phyloP scores from a whole-genome alignment of 2,113 vertebrate genomes.

The Grammomys surdaster region DNA sequence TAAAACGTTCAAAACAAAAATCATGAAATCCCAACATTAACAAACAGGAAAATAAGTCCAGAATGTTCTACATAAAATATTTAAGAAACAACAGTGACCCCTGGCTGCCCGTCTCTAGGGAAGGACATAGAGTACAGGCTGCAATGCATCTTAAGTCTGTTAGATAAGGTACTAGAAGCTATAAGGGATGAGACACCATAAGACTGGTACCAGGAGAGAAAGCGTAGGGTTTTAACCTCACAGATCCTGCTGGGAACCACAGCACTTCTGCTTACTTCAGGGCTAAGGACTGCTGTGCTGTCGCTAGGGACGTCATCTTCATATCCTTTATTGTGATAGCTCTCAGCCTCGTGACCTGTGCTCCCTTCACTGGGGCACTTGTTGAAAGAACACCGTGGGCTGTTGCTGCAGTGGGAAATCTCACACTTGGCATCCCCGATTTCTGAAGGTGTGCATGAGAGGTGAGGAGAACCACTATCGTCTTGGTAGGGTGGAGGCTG shows the following conservation, averaged over 20 bases:
- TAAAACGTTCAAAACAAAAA: constrained; percentile 11
- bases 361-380: constrained; percentile 96
- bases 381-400: constrained; percentile 92
- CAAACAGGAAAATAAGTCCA: background rate
- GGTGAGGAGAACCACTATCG: constrained; percentile 96
- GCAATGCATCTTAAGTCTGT: background rate
- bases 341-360: constrained; percentile 91
- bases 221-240: background rate
- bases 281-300: constrained; percentile 97
- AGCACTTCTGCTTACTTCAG: constrained; percentile 90
- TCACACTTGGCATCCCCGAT: constrained; percentile 95
- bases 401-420: constrained; percentile 94
- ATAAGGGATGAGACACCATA: background rate
- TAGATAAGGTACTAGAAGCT: background rate
- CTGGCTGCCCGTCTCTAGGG: too few species aligned
- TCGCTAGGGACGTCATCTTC: constrained; percentile 98
- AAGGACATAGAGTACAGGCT: background rate
- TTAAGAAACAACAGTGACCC: background rate
- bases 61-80: background rate
- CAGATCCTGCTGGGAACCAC: background rate
- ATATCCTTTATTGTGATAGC: constrained; percentile 95
- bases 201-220: background rate
- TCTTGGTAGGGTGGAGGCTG: constrained; percentile 98
- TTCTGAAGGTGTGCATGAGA: constrained; percentile 96
- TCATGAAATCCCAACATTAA: constrained; percentile 1